A percentile compares a stretch with the other conserved stretches of the same genome.
Evolutionary conservation across 2,797 vertebrate genomes (phyloP).

Genomic region (Otolemur crassicaudatus): DNA sequence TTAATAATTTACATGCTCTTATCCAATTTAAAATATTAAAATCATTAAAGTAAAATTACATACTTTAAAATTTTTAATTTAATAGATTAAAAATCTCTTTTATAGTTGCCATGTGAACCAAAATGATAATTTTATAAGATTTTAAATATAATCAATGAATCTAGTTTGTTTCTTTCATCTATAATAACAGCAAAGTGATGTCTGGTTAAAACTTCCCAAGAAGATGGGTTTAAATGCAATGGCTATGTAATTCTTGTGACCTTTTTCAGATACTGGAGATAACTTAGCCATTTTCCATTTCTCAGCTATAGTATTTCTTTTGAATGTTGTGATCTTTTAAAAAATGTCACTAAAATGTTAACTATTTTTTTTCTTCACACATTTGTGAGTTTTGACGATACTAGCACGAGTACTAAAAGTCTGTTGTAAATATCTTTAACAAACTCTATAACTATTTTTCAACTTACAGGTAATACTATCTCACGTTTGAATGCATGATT

Average conservation of each 20-base stretch:
- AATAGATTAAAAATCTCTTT: slow-evolving; percentile 28
- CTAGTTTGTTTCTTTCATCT: neutral
- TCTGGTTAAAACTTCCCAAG: neutral
- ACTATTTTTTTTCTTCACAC: slow-evolving; percentile 79
- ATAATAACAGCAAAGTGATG: slow-evolving; percentile 39
- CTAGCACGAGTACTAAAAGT: slow-evolving; percentile 48
- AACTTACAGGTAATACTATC: slow-evolving; percentile 63
- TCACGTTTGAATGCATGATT: slow-evolving; percentile 69
- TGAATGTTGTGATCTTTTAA: slow-evolving; percentile 81
- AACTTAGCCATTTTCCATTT: slow-evolving; percentile 78
- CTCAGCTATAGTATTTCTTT: slow-evolving; percentile 74
- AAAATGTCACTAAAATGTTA: slow-evolving; percentile 84
- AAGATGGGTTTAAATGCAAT: slow-evolving; percentile 49
- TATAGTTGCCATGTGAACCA: neutral
- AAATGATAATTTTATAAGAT: slow-evolving; percentile 11
- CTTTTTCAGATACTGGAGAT: slow-evolving; percentile 74
- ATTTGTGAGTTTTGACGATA: slow-evolving; percentile 73
- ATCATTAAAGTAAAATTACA: neutral
- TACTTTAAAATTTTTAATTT: slow-evolving; percentile 37
- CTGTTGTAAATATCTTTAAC: slow-evolving; percentile 70
- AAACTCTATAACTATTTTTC: slow-evolving; percentile 57
- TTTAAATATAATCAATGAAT: neutral
- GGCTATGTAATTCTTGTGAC: slow-evolving; percentile 67
- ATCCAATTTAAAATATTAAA: slow-evolving; percentile 49
- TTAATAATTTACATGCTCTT: slow-evolving; percentile 46